Base-by-base conservation (phyloP, 1,140 invertebrate species). In the Heterodera schachtii region DNA sequence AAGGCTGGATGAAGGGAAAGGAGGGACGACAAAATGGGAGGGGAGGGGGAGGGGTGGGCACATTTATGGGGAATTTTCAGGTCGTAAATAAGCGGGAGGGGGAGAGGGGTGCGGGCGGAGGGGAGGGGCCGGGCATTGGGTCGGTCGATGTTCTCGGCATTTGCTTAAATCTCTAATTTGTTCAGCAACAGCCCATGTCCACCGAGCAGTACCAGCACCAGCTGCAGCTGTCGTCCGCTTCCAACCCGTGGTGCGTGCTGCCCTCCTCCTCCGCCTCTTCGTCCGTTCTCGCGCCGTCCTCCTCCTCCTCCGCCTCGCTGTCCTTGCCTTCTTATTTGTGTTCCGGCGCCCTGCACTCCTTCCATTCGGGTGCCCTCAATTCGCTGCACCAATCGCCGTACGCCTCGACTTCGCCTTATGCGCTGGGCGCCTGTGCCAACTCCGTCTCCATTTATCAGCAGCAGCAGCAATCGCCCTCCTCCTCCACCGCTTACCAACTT, bases 101-200 rank as follows among this genome's bases (percentile, higher is more conserved):
- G 31, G 67, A n/a, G 67, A 11, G 69, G 21, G 44, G 9, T 16
- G 69, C 11, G 11, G 31, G 69, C 8, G 69, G 16, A 5, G 19
- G 69, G 69, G n/a, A 69, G 67, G 69, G 69, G 11, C n/a, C 13
- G 69, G 21, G n/a, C 21, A 71, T 13, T 9, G 31, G 31, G 19
- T 71, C 31, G 19, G 1, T 41, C 9, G 19, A 3, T 46, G 6
- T 6, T 16, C 69, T n/a, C 31, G 31, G 21, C 31, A 31, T 11
- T 16, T 16, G 9, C 69, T 43, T 16, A 11, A 71, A 13, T 7
- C 1, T 71, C 44, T 71, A n/a, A 1, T 70, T 6, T 71, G 69
- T 71, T 71, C n/a, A 60, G 57, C 69, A 71, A 19, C 69, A 71
- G 5, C 69, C 69, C 69, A 71, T 71, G 69, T 71, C 69, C 69